phyloP scores from a whole-genome alignment of 64 coral and sea anemone genomes.

The Platygyra sinensis region DNA sequence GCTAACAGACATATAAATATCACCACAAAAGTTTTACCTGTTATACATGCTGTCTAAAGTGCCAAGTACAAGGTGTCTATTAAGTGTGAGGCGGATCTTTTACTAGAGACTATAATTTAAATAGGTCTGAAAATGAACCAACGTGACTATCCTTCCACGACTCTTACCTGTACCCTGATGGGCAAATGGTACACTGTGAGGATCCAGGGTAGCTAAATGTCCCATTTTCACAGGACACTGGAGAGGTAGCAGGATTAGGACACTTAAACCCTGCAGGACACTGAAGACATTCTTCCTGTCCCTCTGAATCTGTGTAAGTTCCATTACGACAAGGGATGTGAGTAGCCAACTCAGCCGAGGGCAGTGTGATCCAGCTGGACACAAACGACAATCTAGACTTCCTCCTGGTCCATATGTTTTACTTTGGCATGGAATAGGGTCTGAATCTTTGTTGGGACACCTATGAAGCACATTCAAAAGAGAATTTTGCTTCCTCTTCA shows the following conservation, averaged over 20 bases:
- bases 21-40: too few species aligned
- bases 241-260: constrained; percentile 30
- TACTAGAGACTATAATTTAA: background rate
- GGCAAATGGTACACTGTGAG: constrained; percentile 62
- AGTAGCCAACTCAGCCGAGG: constrained; percentile 23
- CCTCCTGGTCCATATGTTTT: constrained; percentile 34
- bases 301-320: constrained; percentile 47
- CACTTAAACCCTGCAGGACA: constrained; percentile 66
- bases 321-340: constrained; percentile 70
- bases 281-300: constrained; percentile 26
- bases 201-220: constrained; percentile 66
- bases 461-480: background rate
- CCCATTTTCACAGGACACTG: constrained; percentile 58
- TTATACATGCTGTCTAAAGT: too few species aligned
- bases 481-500: background rate
- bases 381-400: background rate
- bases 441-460: constrained; percentile 53
- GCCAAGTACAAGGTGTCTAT: too few species aligned
- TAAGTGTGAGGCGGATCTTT: too few species aligned
- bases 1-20: too few species aligned
- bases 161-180: constrained; percentile 68
- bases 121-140: background rate
- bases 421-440: constrained; percentile 31
- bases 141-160: background rate
- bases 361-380: constrained; percentile 55